Percentiles rank a stretch among this genome's conserved stretches.
Evolutionary conservation across 2,113 vertebrate genomes (phyloP).

Genomic region (Petrocephalus microphthalmus): DNA sequence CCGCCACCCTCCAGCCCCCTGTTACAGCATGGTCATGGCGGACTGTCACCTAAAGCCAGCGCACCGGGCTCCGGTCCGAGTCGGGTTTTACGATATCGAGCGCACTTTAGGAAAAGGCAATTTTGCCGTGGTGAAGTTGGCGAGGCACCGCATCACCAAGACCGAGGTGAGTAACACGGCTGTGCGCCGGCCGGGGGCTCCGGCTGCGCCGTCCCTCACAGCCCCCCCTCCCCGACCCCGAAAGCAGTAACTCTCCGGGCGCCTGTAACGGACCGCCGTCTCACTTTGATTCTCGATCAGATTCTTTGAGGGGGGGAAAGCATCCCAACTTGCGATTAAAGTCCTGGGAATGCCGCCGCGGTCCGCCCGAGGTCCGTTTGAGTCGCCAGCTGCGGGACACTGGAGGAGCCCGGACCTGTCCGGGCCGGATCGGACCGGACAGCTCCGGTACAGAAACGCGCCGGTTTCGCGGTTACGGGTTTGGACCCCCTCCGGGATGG

Average conservation of each 20-base stretch:
- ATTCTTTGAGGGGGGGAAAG: too few relatives aligned
- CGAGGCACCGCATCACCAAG: constrained; percentile 74
- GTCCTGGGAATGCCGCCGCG: not conserved
- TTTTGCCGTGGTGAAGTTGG: constrained; percentile 79
- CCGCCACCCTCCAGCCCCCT: not conserved
- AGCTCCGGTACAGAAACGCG: not conserved
- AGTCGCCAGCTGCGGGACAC: not conserved
- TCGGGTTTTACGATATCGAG: constrained; percentile 77
- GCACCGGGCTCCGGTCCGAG: constrained; percentile 63
- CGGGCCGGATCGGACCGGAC: not conserved
- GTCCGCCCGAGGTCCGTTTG: not conserved
- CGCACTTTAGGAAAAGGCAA: constrained; percentile 75
- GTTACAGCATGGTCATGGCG: constrained; percentile 70
- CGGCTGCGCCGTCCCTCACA: not conserved
- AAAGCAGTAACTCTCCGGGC: not conserved
- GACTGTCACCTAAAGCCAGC: constrained; percentile 64
- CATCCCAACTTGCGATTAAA: not conserved
- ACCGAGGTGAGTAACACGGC: constrained; percentile 65
- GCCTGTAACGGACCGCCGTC: not conserved
- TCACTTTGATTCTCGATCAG: not conserved
- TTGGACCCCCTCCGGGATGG: not conserved
- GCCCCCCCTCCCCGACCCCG: not conserved
- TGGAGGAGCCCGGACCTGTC: not conserved
- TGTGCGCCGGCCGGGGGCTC: not conserved
- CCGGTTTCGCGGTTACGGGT: not conserved